Evolutionary conservation across 2,113 vertebrate species (phyloP), one percentile per base, ranked within the genome.

Genomic region (Cyphomyrus plagiostoma): DNA sequence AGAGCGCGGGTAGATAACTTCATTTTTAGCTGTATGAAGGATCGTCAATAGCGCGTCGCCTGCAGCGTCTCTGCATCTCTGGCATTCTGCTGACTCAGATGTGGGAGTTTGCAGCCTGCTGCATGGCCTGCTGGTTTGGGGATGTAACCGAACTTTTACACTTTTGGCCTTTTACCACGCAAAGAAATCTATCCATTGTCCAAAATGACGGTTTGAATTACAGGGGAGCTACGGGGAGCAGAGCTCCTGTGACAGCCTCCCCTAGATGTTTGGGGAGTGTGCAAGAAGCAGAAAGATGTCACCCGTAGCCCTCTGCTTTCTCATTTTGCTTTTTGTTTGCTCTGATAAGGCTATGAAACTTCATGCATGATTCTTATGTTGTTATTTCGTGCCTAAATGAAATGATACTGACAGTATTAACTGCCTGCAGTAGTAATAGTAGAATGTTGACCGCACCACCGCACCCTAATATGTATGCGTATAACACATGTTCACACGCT

Each of bases 21-120:
- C 74, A 80, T 80, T 80, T 80, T 80, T 80, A 80, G 74, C 74
- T 17, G 17, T 42, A 80, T 80, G 74, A 80, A 80, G 74, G 35
- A 80, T 80, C 35, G 15, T 39, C n/a, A 15, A 42, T 80, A 42
- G 35, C 74, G 10, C 0, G 17, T 6, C 35, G 1, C 35, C 74
- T 11, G 30, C 74, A 39, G 70, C 70, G 17, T 19, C 70, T 77
- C 30, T 6, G 17, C 15, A 2, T 77, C 30, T 77, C 74, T 15
- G 1, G 35, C 2, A 15, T 19, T 39, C 74, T 39, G 35, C 74
- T 80, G 74, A 80, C 15, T 80, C 74, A 80, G 30, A 80, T 19
- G 74, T 42, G 74, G 35, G 35, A 80, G 74, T 80, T 19, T 42
- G 74, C 74, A 42, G 35, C 74, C 30, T 39, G 19, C 30, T 80